Conservation (phyloP, 2,888 invertebrate genomes). For the Brachypterus glaber region DNA sequence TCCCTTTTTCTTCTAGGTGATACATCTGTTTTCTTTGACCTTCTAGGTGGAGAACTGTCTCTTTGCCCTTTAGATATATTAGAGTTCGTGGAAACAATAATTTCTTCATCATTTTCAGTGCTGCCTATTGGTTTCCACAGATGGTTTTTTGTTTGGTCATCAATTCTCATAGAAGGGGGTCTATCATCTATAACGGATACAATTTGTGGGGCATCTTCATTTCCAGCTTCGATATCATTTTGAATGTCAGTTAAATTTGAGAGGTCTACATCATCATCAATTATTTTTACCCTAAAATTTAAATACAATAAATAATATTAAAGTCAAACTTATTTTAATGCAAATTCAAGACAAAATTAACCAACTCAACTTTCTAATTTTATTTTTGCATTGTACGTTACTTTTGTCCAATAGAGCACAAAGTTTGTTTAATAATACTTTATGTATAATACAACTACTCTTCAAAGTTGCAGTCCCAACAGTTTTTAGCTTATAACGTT, state of each 20-base stretch:
- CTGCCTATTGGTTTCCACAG: constrained; percentile 35
- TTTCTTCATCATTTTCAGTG: constrained; percentile 2
- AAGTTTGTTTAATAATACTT: no score
- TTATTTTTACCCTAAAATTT: constrained; percentile 60
- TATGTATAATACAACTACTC: no score
- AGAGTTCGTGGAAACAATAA: no score
- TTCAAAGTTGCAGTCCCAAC: background rate
- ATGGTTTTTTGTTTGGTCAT: constrained; percentile 33
- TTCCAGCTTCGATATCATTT: constrained; percentile 59
- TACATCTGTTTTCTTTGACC: constrained; percentile 6
- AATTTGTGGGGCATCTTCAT: constrained; percentile 86
- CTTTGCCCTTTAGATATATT: no score
- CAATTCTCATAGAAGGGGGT: constrained; percentile 50
- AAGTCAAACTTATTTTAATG: background rate
- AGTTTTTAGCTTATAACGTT: constrained; percentile 1
- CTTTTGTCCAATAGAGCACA: no score
- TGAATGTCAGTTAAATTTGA: constrained; percentile 54
- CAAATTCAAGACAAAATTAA: no score
- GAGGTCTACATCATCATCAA: constrained; percentile 71
- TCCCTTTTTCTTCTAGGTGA: constrained; percentile 8
- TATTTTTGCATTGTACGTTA: no score
- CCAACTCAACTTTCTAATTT: constrained; percentile 2
- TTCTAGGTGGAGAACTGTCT: constrained; percentile 13
- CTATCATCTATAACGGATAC: constrained; percentile 81
- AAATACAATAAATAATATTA: background rate